phyloP scores from a whole-genome alignment of 2,113 vertebrate species.

The Pseudorectes ferrugineus region DNA sequence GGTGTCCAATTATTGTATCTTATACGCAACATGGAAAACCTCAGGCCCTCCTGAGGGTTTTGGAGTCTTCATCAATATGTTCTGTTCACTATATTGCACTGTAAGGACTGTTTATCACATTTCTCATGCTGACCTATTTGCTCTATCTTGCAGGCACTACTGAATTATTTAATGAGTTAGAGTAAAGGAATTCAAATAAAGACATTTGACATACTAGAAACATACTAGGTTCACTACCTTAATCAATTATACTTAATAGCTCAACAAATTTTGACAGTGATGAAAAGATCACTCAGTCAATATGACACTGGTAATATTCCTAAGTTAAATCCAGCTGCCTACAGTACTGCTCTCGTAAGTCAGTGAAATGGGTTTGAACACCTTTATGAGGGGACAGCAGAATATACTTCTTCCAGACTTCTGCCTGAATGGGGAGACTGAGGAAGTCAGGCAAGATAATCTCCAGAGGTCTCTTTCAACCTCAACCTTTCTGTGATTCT shows the following conservation, averaged over 20 bases:
- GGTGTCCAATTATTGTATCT: not conserved
- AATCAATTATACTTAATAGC: not conserved
- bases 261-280: not conserved
- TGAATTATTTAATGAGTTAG: not conserved
- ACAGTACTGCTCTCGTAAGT: not conserved
- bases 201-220: not conserved
- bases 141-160: not conserved
- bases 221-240: not conserved
- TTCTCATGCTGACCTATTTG: not conserved
- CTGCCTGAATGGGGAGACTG: not conserved
- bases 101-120: not conserved
- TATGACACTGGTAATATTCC: not conserved
- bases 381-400: not conserved
- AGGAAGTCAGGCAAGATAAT: not conserved
- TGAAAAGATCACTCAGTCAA: not conserved
- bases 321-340: not conserved
- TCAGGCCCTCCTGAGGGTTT: not conserved
- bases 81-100: not conserved
- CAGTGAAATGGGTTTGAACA: not conserved
- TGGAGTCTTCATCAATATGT: not conserved
- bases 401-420: not conserved
- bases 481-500: not conserved
- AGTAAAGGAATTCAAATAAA: not conserved
- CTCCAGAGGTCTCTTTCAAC: not conserved
- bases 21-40: not conserved